phyloP scores from a whole-genome alignment of 2,888 invertebrate species.

The Cloeon dipterum region DNA sequence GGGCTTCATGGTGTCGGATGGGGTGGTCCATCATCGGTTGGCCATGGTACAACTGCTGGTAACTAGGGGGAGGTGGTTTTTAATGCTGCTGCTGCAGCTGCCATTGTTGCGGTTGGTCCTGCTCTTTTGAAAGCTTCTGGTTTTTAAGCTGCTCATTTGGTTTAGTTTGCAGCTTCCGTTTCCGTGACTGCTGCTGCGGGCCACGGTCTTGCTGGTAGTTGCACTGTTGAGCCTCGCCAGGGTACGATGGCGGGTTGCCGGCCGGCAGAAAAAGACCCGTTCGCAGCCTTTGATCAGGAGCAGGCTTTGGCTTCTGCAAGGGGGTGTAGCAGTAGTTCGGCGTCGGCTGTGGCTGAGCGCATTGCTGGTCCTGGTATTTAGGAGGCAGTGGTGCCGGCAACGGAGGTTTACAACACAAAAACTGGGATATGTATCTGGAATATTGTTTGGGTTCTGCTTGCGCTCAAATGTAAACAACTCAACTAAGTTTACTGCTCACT shows the following conservation, averaged over 20 bases:
- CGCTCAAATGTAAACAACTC: too few relatives aligned
- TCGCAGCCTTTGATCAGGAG: conserved; percentile 15
- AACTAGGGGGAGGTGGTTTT: conserved; percentile 19
- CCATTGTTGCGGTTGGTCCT: too few relatives aligned
- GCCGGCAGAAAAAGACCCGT: conserved; percentile 14
- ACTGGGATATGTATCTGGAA: too few relatives aligned
- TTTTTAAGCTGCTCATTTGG: too few relatives aligned
- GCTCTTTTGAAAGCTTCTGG: too few relatives aligned
- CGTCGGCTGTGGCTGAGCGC: conserved; percentile 9
- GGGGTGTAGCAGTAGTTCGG: conserved; percentile 14
- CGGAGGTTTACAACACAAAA: too few relatives aligned
- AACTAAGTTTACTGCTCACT: too few relatives aligned
- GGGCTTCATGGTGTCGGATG: conserved; percentile 16
- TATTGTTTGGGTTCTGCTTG: too few relatives aligned
- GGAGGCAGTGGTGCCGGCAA: conserved; percentile 16
- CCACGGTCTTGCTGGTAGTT: conserved; percentile 5
- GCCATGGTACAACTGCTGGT: conserved; percentile 19
- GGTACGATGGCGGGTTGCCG: conserved; percentile 12
- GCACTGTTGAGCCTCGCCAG: conserved; percentile 3
- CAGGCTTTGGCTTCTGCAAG: conserved; percentile 17
- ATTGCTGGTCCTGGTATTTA: too few relatives aligned
- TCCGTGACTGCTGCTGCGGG: too few relatives aligned
- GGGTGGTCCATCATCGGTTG: conserved; percentile 12
- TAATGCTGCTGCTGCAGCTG: conserved; percentile 6
- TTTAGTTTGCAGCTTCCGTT: too few relatives aligned